A percentile compares a stretch with the other conserved stretches of the same genome.
Conservation (phyloP, 2,113 vertebrate species). For the Suricata suricatta region DNA sequence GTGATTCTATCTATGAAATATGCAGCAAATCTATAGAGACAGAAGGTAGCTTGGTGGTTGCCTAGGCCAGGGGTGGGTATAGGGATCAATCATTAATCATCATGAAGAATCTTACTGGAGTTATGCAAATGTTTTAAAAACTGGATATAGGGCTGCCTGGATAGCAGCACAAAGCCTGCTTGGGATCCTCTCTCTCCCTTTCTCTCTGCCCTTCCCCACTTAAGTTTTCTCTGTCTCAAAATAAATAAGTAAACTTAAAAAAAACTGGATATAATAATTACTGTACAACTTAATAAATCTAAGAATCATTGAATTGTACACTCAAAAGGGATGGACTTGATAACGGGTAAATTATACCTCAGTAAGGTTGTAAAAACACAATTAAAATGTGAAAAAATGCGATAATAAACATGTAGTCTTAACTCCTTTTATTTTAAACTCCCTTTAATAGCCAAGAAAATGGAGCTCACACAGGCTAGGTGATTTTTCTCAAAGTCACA, state of each 20-base stretch:
- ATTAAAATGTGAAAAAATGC: constrained; percentile 25
- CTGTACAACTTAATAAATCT: neutral
- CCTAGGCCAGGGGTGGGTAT: neutral
- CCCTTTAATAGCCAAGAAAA: constrained; percentile 11
- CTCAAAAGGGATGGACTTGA: neutral
- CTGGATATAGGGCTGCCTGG: neutral
- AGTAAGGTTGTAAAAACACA: neutral
- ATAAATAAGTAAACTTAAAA: too few species aligned
- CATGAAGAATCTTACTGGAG: neutral
- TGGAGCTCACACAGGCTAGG: neutral
- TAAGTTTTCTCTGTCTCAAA: too few species aligned
- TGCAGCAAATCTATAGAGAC: neutral
- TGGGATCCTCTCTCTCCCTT: too few species aligned
- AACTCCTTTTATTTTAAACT: neutral
- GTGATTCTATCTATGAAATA: constrained; percentile 30
- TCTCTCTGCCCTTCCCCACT: too few species aligned
- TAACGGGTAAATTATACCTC: neutral
- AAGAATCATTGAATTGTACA: neutral
- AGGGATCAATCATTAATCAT: neutral
- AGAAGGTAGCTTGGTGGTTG: constrained; percentile 6
- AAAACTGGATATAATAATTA: constrained; percentile 30
- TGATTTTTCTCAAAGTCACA: neutral
- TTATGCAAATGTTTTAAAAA: constrained; percentile 37
- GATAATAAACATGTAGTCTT: constrained; percentile 21
- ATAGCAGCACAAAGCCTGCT: too few species aligned